Percentiles rank a stretch among this genome's conserved stretches.
phyloP scores from a whole-genome alignment of 2,888 invertebrate species.

The Platycheirus rosarum region DNA sequence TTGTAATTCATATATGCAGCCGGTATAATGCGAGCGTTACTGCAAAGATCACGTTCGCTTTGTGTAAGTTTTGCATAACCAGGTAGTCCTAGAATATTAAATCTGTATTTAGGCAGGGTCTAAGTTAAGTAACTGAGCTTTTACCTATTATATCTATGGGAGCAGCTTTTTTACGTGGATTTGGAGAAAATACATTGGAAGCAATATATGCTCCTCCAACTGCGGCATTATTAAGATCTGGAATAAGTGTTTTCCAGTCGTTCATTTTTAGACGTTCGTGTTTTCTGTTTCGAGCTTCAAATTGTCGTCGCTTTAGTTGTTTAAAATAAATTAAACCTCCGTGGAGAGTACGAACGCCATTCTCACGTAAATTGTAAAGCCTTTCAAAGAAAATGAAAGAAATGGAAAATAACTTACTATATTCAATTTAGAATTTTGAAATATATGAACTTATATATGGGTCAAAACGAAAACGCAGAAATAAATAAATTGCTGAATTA shows the following conservation, averaged over 20 bases:
- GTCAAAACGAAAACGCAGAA: too few species aligned
- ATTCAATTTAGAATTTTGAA: too few species aligned
- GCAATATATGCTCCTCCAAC: slow-evolving; percentile 15
- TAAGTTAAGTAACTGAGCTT: not conserved
- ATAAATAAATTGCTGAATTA: too few species aligned
- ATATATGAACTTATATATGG: too few species aligned
- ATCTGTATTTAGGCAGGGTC: not conserved
- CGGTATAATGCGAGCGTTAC: slow-evolving; percentile 89
- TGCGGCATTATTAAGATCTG: slow-evolving; percentile 77
- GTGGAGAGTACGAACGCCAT: slow-evolving; percentile 87
- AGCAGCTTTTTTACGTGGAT: slow-evolving; percentile 79
- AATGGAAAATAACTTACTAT: too few species aligned
- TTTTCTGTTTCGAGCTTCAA: slow-evolving; percentile 77
- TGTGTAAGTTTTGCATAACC: slow-evolving; percentile 89
- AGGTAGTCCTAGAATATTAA: slow-evolving; percentile 85
- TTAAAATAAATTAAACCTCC: slow-evolving; percentile 87
- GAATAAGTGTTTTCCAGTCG: slow-evolving; percentile 78
- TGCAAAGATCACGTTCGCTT: slow-evolving; percentile 90
- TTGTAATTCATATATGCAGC: slow-evolving; percentile 91
- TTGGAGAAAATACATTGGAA: slow-evolving; percentile 65
- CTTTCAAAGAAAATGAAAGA: too few species aligned
- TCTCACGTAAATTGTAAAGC: slow-evolving; percentile 86
- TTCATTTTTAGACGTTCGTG: slow-evolving; percentile 71
- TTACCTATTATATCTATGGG: slow-evolving; percentile 81
- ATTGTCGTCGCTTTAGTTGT: slow-evolving; percentile 84